phyloP scores from a whole-genome alignment of 2,888 invertebrate genomes.

The Tinea trinotella region DNA sequence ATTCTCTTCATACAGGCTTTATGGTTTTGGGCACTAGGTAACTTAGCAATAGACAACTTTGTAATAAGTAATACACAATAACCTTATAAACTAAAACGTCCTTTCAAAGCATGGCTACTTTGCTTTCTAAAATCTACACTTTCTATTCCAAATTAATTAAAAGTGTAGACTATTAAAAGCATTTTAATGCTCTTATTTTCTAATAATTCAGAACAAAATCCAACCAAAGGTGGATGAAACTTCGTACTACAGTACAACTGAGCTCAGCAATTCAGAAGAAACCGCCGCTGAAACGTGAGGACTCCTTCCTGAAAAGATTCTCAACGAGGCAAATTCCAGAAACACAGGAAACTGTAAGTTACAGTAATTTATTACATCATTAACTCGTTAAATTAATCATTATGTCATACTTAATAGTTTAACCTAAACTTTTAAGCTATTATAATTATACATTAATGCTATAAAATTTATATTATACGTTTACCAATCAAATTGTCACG shows the following conservation, averaged over 20 bases:
- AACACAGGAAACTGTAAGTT: slow-evolving; percentile 82
- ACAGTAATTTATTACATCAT: slow-evolving; percentile 21
- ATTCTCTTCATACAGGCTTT: too few relatives aligned
- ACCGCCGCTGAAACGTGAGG: slow-evolving; percentile 90
- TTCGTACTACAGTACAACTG: slow-evolving; percentile 93
- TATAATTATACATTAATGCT: too few relatives aligned
- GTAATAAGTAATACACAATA: too few relatives aligned
- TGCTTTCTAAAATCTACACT: slow-evolving; percentile 10
- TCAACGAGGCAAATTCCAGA: slow-evolving; percentile 93
- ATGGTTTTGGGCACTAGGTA: too few relatives aligned
- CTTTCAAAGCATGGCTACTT: slow-evolving; percentile 14
- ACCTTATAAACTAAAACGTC: background rate
- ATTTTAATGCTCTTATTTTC: slow-evolving; percentile 11
- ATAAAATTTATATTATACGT: too few relatives aligned
- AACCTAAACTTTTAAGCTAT: background rate
- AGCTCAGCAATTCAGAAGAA: slow-evolving; percentile 92
- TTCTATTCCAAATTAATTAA: background rate
- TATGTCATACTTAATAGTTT: background rate
- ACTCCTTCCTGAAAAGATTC: slow-evolving; percentile 93
- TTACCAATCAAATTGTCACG: too few relatives aligned
- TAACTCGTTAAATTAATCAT: background rate
- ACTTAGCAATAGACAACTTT: too few relatives aligned
- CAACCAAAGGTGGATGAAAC: slow-evolving; percentile 96
- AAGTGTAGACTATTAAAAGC: slow-evolving; percentile 8
- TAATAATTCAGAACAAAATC: slow-evolving; percentile 83